Percentiles rank a stretch among this genome's conserved stretches.
Evolutionary conservation across 2,113 vertebrate species (phyloP).

Genomic region (Elephantulus edwardii): DNA sequence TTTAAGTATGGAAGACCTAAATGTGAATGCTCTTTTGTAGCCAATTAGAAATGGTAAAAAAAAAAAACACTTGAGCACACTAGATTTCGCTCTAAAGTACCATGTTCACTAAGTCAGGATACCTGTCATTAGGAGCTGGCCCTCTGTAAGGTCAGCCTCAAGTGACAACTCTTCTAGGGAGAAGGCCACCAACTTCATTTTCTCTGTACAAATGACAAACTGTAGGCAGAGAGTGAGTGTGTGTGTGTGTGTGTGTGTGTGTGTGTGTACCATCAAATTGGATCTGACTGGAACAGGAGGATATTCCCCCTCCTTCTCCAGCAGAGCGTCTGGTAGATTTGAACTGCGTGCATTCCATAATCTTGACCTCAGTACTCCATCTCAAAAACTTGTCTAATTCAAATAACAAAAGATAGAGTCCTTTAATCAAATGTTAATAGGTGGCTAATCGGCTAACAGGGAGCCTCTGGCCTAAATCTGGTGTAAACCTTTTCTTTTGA

Average conservation of each 20-base stretch:
- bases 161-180: not conserved
- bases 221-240: no score
- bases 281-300: no score
- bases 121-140: not conserved
- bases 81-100: not conserved
- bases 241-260: no score
- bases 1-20: slow-evolving; percentile 24
- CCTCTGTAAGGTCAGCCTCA: slow-evolving; percentile 4
- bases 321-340: no score
- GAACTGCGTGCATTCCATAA: no score
- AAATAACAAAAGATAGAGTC: not conserved
- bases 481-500: not conserved
- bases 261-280: no score
- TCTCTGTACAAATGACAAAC: not conserved
- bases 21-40: not conserved
- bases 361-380: no score
- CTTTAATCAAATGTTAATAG: not conserved
- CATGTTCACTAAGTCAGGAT: not conserved
- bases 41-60: slow-evolving; percentile 14
- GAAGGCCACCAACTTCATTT: not conserved
- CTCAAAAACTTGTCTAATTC: not conserved
- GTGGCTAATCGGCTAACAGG: not conserved
- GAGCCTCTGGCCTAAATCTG: not conserved
- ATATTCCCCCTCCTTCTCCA: no score
- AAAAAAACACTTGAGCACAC: not conserved